phyloP scores from a whole-genome alignment of 1,140 invertebrate genomes.

The Macrotrachela quadricornifera region DNA sequence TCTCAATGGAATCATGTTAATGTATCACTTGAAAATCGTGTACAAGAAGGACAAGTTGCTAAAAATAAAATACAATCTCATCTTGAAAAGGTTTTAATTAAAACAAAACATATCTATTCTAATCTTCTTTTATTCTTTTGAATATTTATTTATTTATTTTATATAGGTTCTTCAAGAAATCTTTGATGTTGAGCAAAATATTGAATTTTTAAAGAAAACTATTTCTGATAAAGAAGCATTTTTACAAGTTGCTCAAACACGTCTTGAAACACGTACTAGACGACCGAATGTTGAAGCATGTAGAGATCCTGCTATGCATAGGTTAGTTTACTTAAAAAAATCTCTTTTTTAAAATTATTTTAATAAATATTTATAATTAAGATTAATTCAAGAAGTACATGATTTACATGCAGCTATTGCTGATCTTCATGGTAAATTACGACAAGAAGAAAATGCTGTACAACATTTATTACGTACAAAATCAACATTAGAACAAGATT shows the following conservation, averaged over 20 bases:
- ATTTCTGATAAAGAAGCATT: conserved; percentile 31
- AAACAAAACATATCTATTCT: too few relatives aligned
- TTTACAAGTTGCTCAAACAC: conserved; percentile 59
- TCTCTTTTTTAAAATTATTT: too few relatives aligned
- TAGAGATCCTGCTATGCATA: conserved; percentile 55
- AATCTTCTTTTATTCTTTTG: too few relatives aligned
- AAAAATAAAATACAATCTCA: conserved; percentile 59
- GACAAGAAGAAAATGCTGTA: conserved; percentile 34
- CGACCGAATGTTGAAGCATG: conserved; percentile 67
- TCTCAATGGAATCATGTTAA: conserved; percentile 55
- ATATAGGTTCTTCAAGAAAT: conserved; percentile 60
- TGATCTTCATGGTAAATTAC: conserved; percentile 22
- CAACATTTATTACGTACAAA: conserved; percentile 61
- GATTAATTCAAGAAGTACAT: conserved; percentile 26
- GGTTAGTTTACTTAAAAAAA: conserved; percentile 32
- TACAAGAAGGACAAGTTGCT: conserved; percentile 25
- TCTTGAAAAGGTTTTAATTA: conserved; percentile 43
- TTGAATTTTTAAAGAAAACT: conserved; percentile 30
- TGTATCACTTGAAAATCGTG: conserved; percentile 21
- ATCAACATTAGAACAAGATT: conserved; percentile 57
- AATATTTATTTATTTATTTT: conserved; percentile 9
- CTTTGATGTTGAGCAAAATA: conserved; percentile 46
- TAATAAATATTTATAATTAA: conserved; percentile 5
- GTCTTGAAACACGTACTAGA: conserved; percentile 58
- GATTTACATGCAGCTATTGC: conserved; percentile 29